phyloP scores from a whole-genome alignment of 2,797 vertebrate genomes.

The Danio albolineatus region DNA sequence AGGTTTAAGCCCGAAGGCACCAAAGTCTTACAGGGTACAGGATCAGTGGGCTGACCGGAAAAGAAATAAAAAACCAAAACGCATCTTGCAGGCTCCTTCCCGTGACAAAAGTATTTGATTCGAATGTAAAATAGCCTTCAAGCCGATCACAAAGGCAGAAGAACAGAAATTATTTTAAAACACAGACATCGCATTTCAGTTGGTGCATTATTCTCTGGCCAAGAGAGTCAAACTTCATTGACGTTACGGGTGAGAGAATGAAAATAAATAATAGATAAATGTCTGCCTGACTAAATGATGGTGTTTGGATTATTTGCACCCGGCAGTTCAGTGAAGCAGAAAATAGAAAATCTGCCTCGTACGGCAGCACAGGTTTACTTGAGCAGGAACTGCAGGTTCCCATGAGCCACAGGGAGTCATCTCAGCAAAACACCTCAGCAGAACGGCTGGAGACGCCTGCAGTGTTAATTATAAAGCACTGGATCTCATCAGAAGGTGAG shows the following conservation, averaged over 20 bases:
- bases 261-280: slow-evolving; percentile 64
- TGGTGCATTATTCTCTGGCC: slow-evolving; percentile 72
- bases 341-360: slow-evolving; percentile 81
- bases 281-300: slow-evolving; percentile 80
- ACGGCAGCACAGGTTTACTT: slow-evolving; percentile 67
- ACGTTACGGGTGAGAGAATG: slow-evolving; percentile 61
- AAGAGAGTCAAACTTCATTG: slow-evolving; percentile 66
- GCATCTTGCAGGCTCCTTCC: neutral
- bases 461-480: slow-evolving; percentile 14
- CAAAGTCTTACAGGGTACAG: neutral
- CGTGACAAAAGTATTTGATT: slow-evolving; percentile 47
- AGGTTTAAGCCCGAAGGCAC: slow-evolving; percentile 34
- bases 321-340: slow-evolving; percentile 82
- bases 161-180: slow-evolving; percentile 4
- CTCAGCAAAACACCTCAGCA: slow-evolving; percentile 62
- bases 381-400: slow-evolving; percentile 25
- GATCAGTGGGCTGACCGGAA: slow-evolving; percentile 31
- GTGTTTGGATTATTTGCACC: slow-evolving; percentile 82
- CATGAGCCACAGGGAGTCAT: slow-evolving; percentile 36
- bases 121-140: slow-evolving; percentile 61
- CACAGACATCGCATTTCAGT: slow-evolving; percentile 38
- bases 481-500: neutral
- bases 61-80: slow-evolving; percentile 1
- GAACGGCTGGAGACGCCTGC: slow-evolving; percentile 1
- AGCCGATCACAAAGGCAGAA: slow-evolving; percentile 46